A percentile compares a stretch with the other conserved stretches of the same genome.
Evolutionary conservation across 64 coral and sea anemone species (phyloP).

Genomic region (Platygyra sinensis): DNA sequence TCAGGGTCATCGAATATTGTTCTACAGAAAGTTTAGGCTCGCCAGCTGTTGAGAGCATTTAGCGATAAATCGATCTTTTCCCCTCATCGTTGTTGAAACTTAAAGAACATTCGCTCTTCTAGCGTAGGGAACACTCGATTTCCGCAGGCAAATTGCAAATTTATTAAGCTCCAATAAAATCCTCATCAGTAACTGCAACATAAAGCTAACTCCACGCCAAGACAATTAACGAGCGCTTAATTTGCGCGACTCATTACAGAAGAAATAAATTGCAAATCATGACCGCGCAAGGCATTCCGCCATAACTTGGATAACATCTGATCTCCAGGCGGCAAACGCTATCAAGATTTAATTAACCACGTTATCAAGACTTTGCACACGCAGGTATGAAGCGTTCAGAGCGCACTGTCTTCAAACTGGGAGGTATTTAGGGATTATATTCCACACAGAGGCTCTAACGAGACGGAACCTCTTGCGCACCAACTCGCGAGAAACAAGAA

Average conservation of each 20-base stretch:
- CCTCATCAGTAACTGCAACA: not conserved
- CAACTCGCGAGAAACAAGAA: not conserved
- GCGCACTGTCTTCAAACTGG: constrained; percentile 35
- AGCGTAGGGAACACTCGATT: not conserved
- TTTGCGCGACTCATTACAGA: not conserved
- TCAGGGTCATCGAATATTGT: constrained; percentile 26
- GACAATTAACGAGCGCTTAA: constrained; percentile 38
- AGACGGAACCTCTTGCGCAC: not conserved
- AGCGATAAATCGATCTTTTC: constrained; percentile 38
- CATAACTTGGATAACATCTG: constrained; percentile 24
- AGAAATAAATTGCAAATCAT: not conserved
- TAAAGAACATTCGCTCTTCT: constrained; percentile 3
- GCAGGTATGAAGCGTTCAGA: not conserved
- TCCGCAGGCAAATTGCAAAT: not conserved
- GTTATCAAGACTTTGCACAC: constrained; percentile 43
- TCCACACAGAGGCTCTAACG: constrained; percentile 1
- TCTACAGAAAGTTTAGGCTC: constrained; percentile 1
- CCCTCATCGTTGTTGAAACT: constrained; percentile 38
- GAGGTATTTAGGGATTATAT: constrained; percentile 50
- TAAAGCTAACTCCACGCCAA: constrained; percentile 13
- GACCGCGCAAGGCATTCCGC: not conserved
- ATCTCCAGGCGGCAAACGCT: constrained; percentile 25
- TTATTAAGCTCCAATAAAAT: constrained; percentile 23
- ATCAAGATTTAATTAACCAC: constrained; percentile 53
- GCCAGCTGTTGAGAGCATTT: constrained; percentile 56